phyloP scores from a whole-genome alignment of 2,113 vertebrate species.

The Nothobranchius kuhntae region DNA sequence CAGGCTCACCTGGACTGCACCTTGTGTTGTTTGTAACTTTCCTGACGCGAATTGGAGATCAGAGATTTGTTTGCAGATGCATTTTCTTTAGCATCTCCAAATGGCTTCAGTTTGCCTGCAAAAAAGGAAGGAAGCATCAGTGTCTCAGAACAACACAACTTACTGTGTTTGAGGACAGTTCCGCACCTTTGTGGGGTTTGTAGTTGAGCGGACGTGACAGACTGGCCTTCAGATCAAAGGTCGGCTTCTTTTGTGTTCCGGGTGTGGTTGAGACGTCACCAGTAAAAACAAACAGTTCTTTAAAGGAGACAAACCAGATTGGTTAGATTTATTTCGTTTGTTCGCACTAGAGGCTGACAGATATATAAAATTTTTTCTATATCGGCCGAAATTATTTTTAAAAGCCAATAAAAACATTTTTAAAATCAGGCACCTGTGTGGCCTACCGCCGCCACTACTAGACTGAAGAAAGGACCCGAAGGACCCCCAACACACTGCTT shows the following conservation, averaged over 20 bases:
- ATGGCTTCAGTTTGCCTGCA: conserved; percentile 90
- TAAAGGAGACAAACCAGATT: not conserved
- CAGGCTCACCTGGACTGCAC: conserved; percentile 83
- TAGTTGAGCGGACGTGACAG: conserved; percentile 89
- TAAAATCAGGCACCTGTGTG: no score
- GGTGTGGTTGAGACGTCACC: conserved; percentile 73
- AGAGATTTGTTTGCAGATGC: conserved; percentile 55
- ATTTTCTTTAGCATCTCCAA: conserved; percentile 83
- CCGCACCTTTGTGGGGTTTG: conserved; percentile 84
- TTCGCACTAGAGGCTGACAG: no score
- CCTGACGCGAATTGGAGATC: conserved; percentile 70
- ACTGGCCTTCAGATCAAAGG: conserved; percentile 93
- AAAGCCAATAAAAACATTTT: no score
- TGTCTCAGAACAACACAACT: no score
- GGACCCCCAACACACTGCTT: no score
- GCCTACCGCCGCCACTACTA: no score
- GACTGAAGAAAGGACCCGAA: no score
- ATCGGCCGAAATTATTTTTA: no score
- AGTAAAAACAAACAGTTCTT: conserved; percentile 82
- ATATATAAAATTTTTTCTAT: no score
- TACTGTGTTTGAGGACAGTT: not conserved
- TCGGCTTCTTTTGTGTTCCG: conserved; percentile 79
- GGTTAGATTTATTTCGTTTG: no score
- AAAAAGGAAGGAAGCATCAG: not conserved
- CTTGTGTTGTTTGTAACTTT: conserved; percentile 86